These are phyloP conservation scores for Parnassius apollo DNA, from an alignment of 2,888 invertebrate species.

Conservation along the genomic window DNA sequence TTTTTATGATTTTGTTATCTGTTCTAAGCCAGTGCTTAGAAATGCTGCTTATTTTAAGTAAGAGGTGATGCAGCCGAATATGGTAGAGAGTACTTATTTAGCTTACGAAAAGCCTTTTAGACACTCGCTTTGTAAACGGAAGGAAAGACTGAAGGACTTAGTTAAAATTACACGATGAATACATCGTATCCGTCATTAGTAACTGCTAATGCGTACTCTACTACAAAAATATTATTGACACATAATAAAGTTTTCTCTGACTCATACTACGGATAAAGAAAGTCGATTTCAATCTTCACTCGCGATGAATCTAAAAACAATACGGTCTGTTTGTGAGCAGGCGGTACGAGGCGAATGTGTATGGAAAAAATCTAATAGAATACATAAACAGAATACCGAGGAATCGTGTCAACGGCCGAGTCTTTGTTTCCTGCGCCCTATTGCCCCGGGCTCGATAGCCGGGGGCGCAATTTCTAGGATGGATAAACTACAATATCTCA, in stretches of 20 bases:
- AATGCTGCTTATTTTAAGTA: too few relatives aligned
- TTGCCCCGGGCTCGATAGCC: conserved; percentile 38
- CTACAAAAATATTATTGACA: not conserved
- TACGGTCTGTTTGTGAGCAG: conserved; percentile 58
- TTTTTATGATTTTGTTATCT: too few relatives aligned
- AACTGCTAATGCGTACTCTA: too few relatives aligned
- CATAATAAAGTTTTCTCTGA: not conserved
- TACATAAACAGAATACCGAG: conserved; percentile 70
- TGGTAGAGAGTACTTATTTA: too few relatives aligned
- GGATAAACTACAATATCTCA: conserved; percentile 53
- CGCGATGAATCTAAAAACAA: conserved; percentile 53
- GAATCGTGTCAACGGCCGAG: conserved; percentile 78
- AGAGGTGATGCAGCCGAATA: too few relatives aligned
- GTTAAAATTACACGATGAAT: too few relatives aligned
- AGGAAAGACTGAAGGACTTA: too few relatives aligned
- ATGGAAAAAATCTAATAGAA: conserved; percentile 68
- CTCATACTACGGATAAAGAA: not conserved
- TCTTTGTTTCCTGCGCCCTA: conserved; percentile 45
- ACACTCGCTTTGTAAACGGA: too few relatives aligned
- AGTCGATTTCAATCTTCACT: conserved; percentile 16
- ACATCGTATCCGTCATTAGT: too few relatives aligned
- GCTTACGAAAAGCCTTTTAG: too few relatives aligned
- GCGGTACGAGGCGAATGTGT: conserved; percentile 57
- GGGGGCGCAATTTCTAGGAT: conserved; percentile 59
- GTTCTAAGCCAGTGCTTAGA: too few relatives aligned